Percentiles rank a stretch among this genome's conserved stretches.
These are phyloP conservation scores for Noctua pronuba DNA, from an alignment of 2,888 invertebrate species.

Conservation along the genomic window DNA sequence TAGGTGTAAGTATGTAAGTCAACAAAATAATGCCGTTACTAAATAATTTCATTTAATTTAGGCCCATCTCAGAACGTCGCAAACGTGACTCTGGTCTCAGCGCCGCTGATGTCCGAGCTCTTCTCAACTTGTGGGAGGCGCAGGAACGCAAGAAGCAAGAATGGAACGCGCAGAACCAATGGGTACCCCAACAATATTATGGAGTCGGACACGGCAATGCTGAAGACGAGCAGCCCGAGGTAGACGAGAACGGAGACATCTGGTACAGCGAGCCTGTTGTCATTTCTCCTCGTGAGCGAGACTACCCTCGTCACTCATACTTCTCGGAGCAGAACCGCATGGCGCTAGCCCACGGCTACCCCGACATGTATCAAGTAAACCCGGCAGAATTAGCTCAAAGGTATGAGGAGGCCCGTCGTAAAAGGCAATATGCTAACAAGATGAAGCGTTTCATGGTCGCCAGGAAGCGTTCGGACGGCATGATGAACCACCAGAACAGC, in stretches of 20 bases:
- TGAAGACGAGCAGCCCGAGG: constrained; percentile 88
- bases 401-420: constrained; percentile 87
- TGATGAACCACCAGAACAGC: constrained; percentile 82
- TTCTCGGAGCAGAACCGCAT: constrained; percentile 88
- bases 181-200: constrained; percentile 82
- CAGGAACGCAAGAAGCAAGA: constrained; percentile 90
- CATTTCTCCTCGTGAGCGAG: constrained; percentile 84
- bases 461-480: constrained; percentile 87
- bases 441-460: constrained; percentile 92
- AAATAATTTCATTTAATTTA: constrained; percentile 70
- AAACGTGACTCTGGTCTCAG: constrained; percentile 91
- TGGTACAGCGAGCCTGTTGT: constrained; percentile 91
- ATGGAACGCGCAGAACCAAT: constrained; percentile 85
- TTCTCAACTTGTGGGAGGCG: constrained; percentile 91
- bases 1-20: constrained; percentile 61
- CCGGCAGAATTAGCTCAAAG: constrained; percentile 85
- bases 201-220: constrained; percentile 79
- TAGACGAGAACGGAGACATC: constrained; percentile 89
- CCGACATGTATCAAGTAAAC: constrained; percentile 85
- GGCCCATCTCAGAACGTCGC: constrained; percentile 88
- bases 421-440: constrained; percentile 87
- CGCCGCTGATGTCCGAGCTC: constrained; percentile 91
- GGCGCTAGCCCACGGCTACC: constrained; percentile 83
- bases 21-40: constrained; percentile 47
- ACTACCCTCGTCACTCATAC: constrained; percentile 85